Base-by-base conservation (phyloP, 2,888 invertebrate genomes). In the Thera britannica region DNA sequence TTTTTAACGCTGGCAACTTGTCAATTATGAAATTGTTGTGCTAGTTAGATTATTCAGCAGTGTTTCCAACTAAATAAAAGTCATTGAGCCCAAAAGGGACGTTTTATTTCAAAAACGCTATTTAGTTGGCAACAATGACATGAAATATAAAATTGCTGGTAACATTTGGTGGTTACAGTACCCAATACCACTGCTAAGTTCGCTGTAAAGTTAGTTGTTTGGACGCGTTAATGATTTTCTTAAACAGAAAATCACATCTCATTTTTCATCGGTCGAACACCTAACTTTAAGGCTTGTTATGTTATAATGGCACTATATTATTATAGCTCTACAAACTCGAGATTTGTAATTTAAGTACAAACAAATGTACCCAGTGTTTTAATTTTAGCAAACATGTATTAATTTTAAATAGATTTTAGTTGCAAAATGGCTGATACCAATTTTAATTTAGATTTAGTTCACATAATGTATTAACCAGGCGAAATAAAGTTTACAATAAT, bases 341-440 rank as follows among this genome's bases (percentile, higher is more conserved):
- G 12, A 36, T 44, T 34, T 38, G n/a, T 51, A 63, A 59, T 64
- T 11, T 72, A 63, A 65, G 67, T 72, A 76, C 72, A 75, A 78
- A 77, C 54, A 56, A 63, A 36, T 54, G 11, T 65, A 68, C 67
- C 90, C 89, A 90, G 88, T 90, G 89, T 88, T 83, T 77, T 41
- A 55, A 56, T 62, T 23, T 62, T 55, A 64, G 59, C 4, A 57
- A 62, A 9, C 46, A 59, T 61, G 46, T 61, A 65, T 51, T 65
- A 54, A 55, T 82, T 79, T 80, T 80, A 79, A 78, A 77, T 83
- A 78, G 58, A 79, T 79, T 73, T 76, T 75, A 77, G 76, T 81
- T 78, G 74, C 75, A 75, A 83, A 84, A 87, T 78, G 87, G 89
- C 90, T 90, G 88, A 90, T 90, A 92, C 92, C 92, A 92, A 83